Percentiles rank a stretch among this genome's conserved stretches.
These are phyloP conservation scores for Potamarius usumacintae DNA, from an alignment of 2,113 vertebrate species.

Conservation along the genomic window DNA sequence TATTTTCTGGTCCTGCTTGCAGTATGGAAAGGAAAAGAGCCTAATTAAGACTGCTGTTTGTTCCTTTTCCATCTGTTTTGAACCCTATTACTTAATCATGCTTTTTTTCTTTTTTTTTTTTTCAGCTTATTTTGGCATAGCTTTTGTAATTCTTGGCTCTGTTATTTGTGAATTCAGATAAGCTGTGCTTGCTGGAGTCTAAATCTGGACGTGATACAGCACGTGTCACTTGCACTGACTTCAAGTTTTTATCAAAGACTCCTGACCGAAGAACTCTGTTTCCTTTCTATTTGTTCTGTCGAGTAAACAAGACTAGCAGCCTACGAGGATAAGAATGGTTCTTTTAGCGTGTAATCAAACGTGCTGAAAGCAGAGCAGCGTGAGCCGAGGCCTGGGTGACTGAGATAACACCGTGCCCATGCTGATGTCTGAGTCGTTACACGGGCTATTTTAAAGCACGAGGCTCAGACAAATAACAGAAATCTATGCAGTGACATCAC, in stretches of 20 bases:
- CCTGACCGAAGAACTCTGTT: conserved; percentile 21
- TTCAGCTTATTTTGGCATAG: conserved; percentile 5
- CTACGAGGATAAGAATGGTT: conserved; percentile 34
- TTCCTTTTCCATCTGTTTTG: conserved; percentile 30
- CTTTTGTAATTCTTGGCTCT: conserved; percentile 6
- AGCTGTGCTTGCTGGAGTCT: neutral
- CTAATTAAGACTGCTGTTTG: conserved; percentile 26
- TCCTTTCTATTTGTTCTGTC: conserved; percentile 17
- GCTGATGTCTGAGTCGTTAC: conserved; percentile 32
- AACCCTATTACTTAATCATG: conserved; percentile 2
- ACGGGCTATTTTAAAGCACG: conserved; percentile 47
- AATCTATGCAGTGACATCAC: neutral
- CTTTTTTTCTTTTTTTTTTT: neutral
- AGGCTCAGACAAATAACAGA: conserved; percentile 21
- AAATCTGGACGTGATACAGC: conserved; percentile 14
- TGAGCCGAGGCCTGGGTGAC: conserved; percentile 10
- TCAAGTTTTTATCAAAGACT: conserved; percentile 37
- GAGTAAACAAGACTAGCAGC: conserved; percentile 19
- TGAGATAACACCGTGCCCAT: neutral
- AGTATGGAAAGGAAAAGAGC: neutral
- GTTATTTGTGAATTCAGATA: conserved; percentile 16
- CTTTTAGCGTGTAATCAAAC: conserved; percentile 47
- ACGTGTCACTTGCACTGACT: conserved; percentile 7
- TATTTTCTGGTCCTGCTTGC: neutral
- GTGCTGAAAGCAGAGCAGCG: conserved; percentile 27